phyloP scores from a whole-genome alignment of 2,797 vertebrate species.

The Tangara arthus region DNA sequence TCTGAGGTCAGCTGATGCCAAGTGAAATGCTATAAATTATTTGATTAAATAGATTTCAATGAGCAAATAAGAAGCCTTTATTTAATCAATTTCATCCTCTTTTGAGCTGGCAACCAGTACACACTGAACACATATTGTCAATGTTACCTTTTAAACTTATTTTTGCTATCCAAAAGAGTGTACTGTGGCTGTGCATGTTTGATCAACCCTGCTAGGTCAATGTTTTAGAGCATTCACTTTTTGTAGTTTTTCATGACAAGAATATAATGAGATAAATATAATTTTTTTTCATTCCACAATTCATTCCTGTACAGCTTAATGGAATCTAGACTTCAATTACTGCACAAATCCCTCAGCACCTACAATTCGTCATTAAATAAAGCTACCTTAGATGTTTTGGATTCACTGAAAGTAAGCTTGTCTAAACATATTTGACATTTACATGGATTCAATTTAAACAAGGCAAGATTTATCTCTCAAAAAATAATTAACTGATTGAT shows the following conservation, averaged over 20 bases:
- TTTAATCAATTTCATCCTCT: neutral
- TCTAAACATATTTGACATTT: slow-evolving; percentile 15
- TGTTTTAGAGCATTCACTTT: neutral
- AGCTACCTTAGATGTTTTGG: neutral
- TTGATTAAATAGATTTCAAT: neutral
- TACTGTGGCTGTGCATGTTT: neutral
- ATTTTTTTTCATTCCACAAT: neutral
- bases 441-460: slow-evolving; percentile 36
- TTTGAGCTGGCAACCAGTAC: neutral
- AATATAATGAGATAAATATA: neutral
- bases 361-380: neutral
- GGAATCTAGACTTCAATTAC: slow-evolving; percentile 25
- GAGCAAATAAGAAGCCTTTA: neutral
- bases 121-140: neutral
- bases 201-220: neutral
- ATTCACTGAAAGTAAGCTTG: neutral
- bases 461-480: slow-evolving; percentile 8
- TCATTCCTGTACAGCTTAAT: neutral
- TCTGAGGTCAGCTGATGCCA: neutral
- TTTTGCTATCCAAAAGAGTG: neutral
- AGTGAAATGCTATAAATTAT: neutral
- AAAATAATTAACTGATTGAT: slow-evolving; percentile 24
- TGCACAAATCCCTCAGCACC: neutral
- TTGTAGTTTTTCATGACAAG: neutral
- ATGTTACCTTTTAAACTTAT: neutral